phyloP scores from a whole-genome alignment of 2,113 vertebrate genomes.

The Pelvicachromis taeniatus region DNA sequence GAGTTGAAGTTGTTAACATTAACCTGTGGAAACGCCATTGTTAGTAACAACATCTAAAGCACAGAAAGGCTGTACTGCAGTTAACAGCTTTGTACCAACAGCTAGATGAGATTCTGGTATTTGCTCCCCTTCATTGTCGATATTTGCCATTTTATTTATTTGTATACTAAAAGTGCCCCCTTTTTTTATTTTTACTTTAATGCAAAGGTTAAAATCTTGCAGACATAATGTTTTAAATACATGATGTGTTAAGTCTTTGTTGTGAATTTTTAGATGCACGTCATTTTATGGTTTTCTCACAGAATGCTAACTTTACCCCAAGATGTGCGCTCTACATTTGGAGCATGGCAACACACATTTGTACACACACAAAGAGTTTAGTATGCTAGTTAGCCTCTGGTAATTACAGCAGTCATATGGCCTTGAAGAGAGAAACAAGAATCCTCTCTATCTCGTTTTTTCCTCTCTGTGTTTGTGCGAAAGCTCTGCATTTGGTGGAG shows the following conservation, averaged over 20 bases:
- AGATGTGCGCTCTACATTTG: neutral
- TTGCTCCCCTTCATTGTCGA: neutral
- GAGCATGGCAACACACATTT: neutral
- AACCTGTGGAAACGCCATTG: neutral
- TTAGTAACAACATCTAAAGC: neutral
- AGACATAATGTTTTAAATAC: neutral
- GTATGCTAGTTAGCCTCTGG: neutral
- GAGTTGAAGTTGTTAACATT: neutral
- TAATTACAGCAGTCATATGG: conserved; percentile 5
- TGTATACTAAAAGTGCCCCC: neutral
- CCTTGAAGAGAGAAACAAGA: neutral
- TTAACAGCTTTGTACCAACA: neutral
- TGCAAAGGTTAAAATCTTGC: neutral
- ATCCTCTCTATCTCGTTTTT: neutral
- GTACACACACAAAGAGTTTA: neutral
- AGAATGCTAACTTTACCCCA: neutral
- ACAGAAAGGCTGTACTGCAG: neutral
- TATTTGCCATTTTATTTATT: neutral
- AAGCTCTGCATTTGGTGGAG: neutral
- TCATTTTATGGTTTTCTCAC: neutral
- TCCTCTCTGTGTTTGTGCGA: neutral
- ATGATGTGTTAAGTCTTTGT: neutral
- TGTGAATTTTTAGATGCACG: neutral
- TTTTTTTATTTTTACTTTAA: neutral
- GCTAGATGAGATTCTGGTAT: neutral